These are phyloP conservation scores for Homalodisca vitripennis DNA, from an alignment of 1,140 invertebrate species.

Conservation along the genomic window DNA sequence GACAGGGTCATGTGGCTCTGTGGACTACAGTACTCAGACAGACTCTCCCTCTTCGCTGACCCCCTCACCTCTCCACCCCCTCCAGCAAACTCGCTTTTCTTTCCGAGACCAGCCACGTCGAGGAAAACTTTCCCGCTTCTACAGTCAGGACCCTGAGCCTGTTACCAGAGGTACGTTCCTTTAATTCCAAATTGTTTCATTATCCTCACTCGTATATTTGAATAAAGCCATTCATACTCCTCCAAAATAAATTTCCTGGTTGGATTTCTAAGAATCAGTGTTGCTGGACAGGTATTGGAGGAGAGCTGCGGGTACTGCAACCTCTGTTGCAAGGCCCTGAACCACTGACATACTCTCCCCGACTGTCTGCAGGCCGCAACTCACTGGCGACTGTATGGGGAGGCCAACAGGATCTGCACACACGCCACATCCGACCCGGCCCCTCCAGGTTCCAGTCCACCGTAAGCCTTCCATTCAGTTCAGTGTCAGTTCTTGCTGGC, in stretches of 20 bases:
- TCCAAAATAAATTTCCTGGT: no score
- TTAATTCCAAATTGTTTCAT: no score
- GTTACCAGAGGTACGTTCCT: conserved; percentile 28
- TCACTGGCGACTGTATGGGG: conserved; percentile 26
- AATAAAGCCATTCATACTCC: no score
- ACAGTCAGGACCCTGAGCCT: conserved; percentile 19
- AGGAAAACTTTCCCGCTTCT: conserved; percentile 32
- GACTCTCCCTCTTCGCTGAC: conserved; percentile 22
- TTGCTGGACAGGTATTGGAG: conserved; percentile 15
- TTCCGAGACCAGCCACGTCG: conserved; percentile 31
- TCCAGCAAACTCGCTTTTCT: conserved; percentile 16
- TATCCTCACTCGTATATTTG: no score
- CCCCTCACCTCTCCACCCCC: conserved; percentile 17
- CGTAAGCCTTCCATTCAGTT: no score
- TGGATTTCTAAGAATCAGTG: no score
- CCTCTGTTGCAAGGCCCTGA: conserved; percentile 16
- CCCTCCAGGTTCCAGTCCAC: neutral
- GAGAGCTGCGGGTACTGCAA: conserved; percentile 27
- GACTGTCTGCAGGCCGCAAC: conserved; percentile 9
- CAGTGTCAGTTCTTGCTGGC: no score
- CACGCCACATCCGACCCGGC: neutral
- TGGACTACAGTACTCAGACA: conserved; percentile 11
- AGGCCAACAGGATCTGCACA: neutral
- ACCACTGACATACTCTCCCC: neutral
- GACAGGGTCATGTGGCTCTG: conserved; percentile 1